Conservation (phyloP, 1,140 invertebrate genomes). For the Stenopsyche tienmushanensis region DNA sequence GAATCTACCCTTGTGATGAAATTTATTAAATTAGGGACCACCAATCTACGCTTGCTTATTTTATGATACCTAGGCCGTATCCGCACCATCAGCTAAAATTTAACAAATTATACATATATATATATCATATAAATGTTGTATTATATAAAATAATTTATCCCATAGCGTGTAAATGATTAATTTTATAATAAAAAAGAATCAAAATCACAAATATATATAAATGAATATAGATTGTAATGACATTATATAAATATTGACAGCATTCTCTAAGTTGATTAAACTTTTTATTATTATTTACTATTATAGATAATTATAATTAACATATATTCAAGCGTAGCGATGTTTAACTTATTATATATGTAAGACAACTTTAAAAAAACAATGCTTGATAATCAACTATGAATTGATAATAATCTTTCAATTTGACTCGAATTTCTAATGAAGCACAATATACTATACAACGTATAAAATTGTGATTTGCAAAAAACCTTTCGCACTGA, state of each 20-base stretch:
- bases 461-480: slow-evolving; percentile 41
- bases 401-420: slow-evolving; percentile 33
- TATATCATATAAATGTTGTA: slow-evolving; percentile 13
- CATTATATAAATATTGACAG: slow-evolving; percentile 8
- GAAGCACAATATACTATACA: slow-evolving; percentile 41
- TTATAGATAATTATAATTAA: background rate
- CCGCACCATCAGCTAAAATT: slow-evolving; percentile 36
- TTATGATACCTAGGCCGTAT: slow-evolving; percentile 34
- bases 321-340: slow-evolving; percentile 29
- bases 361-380: slow-evolving; percentile 28
- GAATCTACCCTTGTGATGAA: slow-evolving; percentile 41
- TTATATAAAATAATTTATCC: slow-evolving; percentile 2
- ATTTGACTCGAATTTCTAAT: slow-evolving; percentile 30
- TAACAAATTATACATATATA: slow-evolving; percentile 21
- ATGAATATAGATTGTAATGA: slow-evolving; percentile 6
- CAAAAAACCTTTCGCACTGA: slow-evolving; percentile 40
- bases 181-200: slow-evolving; percentile 1
- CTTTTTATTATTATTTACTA: slow-evolving; percentile 6
- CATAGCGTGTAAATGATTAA: too few species aligned
- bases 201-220: slow-evolving; percentile 11
- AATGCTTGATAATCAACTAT: slow-evolving; percentile 41
- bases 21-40: slow-evolving; percentile 42
- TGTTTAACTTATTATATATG: slow-evolving; percentile 19
- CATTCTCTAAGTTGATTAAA: slow-evolving; percentile 6
- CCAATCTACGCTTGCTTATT: slow-evolving; percentile 42